Evolutionary conservation across 2,888 invertebrate genomes (phyloP).

Genomic region (Syrphus vitripennis): DNA sequence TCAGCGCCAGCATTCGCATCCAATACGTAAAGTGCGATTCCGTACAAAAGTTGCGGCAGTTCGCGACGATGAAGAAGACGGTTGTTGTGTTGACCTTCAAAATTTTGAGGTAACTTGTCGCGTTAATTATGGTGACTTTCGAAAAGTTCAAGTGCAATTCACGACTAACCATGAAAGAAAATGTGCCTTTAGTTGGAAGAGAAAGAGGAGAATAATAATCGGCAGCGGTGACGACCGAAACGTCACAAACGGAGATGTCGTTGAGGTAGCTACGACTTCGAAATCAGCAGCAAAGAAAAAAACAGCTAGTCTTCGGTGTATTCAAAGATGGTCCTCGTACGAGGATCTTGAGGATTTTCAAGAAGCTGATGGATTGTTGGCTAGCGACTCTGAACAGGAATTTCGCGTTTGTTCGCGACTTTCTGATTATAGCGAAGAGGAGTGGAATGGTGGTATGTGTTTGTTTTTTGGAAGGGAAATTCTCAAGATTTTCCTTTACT

Average conservation of each 20-base stretch:
- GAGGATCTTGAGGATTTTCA: slow-evolving; percentile 60
- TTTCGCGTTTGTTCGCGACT: slow-evolving; percentile 58
- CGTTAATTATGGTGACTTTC: slow-evolving; percentile 71
- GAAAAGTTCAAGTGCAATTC: slow-evolving; percentile 72
- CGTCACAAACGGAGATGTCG: not conserved
- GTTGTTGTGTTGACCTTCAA: slow-evolving; percentile 52
- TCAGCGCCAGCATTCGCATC: slow-evolving; percentile 42
- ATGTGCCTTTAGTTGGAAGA: slow-evolving; percentile 74
- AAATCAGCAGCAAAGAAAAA: not conserved
- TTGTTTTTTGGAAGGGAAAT: not conserved
- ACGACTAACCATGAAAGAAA: slow-evolving; percentile 51
- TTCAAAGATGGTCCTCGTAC: slow-evolving; percentile 53
- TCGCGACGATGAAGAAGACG: not conserved
- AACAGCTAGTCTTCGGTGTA: slow-evolving; percentile 37
- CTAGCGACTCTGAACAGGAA: slow-evolving; percentile 55
- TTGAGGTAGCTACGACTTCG: not conserved
- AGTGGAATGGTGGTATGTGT: slow-evolving; percentile 41
- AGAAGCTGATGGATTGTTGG: slow-evolving; percentile 41
- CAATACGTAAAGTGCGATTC: slow-evolving; percentile 68
- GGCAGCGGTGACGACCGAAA: not conserved
- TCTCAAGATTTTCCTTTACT: slow-evolving; percentile 3
- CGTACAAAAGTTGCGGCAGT: slow-evolving; percentile 59
- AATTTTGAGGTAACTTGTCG: slow-evolving; percentile 72
- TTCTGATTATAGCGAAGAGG: slow-evolving; percentile 9
- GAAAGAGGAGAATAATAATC: slow-evolving; percentile 47